phyloP scores from a whole-genome alignment of 2,797 vertebrate species.

The Periparus ater region DNA sequence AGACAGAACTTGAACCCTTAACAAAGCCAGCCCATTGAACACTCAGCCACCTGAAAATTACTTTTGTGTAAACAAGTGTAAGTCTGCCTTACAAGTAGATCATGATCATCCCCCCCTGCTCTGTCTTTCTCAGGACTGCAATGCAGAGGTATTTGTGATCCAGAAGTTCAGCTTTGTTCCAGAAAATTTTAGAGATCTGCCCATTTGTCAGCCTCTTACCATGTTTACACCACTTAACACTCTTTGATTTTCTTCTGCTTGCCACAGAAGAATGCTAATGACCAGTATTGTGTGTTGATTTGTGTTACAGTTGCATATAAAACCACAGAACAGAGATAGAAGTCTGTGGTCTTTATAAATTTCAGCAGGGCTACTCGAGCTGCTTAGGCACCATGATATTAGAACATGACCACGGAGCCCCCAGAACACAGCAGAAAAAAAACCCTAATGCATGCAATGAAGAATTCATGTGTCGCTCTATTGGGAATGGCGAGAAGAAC shows the following conservation, averaged over 20 bases:
- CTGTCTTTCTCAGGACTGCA: neutral
- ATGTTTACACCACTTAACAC: neutral
- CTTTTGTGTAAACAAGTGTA: neutral
- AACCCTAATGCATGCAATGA: neutral
- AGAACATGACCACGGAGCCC: neutral
- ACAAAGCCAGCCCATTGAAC: rapidly evolving
- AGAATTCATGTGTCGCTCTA: neutral
- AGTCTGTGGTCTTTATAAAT: neutral
- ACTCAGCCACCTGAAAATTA: neutral
- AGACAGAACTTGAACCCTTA: neutral
- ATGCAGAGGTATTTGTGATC: neutral
- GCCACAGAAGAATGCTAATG: neutral
- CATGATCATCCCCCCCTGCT: neutral
- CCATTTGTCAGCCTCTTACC: neutral
- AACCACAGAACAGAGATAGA: neutral
- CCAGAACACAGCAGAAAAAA: neutral
- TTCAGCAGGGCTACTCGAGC: neutral
- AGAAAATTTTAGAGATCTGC: neutral
- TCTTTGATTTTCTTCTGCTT: neutral
- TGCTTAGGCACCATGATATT: neutral
- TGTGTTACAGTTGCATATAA: neutral
- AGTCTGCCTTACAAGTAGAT: neutral
- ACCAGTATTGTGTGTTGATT: neutral
- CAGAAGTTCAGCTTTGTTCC: neutral
- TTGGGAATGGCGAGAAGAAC: too few species aligned